Evolutionary conservation across 2,797 vertebrate genomes (phyloP).

Genomic region (Cryptoprocta ferox): DNA sequence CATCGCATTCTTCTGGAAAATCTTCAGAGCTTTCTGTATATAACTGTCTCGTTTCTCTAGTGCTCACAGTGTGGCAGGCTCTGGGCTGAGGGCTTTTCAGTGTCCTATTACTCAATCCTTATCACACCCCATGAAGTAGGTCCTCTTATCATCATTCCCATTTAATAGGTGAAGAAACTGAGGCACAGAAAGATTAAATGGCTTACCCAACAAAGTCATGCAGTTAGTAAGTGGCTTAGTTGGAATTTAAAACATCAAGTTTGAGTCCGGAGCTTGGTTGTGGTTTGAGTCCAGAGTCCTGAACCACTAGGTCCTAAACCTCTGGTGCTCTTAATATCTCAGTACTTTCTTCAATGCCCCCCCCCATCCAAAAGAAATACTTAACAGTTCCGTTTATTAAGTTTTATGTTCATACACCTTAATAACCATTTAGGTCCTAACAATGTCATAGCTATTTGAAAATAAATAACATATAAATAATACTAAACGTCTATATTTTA

Average conservation of each 20-base stretch:
- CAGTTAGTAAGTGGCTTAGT: not conserved
- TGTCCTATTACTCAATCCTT: not conserved
- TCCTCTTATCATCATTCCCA: not conserved
- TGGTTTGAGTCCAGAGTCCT: not conserved
- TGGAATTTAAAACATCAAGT: not conserved
- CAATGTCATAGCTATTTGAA: not conserved
- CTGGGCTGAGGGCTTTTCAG: not conserved
- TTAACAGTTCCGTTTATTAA: not conserved
- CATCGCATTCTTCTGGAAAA: not conserved
- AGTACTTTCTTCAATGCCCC: not conserved
- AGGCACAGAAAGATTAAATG: not conserved
- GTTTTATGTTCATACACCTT: not conserved
- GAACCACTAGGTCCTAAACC: not conserved
- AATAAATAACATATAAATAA: not conserved
- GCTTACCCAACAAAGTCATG: not conserved
- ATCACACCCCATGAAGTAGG: not conserved
- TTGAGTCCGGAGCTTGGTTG: not conserved
- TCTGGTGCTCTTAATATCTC: not conserved
- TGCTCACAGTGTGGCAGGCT: not conserved
- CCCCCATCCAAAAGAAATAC: not conserved
- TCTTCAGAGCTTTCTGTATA: not conserved
- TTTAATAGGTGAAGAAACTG: constrained; percentile 2
- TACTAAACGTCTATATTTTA: not conserved
- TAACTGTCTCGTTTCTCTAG: not conserved
- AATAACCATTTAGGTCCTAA: not conserved